Evolutionary conservation across 2,888 invertebrate genomes (phyloP), one percentile per base, ranked within the genome.

Genomic region (Quadroppia sp.): DNA sequence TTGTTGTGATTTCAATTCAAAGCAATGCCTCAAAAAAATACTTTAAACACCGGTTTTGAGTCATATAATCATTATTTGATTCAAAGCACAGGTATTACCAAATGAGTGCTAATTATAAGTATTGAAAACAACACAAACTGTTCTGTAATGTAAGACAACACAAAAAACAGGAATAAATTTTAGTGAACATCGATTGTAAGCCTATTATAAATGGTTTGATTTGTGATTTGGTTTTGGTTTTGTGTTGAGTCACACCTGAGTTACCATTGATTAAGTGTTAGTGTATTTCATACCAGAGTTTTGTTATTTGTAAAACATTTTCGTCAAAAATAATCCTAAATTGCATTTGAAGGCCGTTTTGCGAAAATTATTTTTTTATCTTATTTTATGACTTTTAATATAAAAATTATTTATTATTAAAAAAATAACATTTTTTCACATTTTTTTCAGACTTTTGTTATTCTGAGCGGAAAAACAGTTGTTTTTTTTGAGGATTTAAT

Each of bases 261-360:
- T 67, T 61, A 67, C 40, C 67, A 40, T 67, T 67, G 67, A 67
- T 67, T 67, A 67, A n/a, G 6, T n/a, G 36, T 36, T 64, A 23
- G 15, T 48, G 3, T 15, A 4, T 17, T n/a, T 48, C 4, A 9
- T n/a, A 9, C 15, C n/a, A 48, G 28, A 59, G n/a, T 59, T 28
- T 7, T 30, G 15, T 59, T 32, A 28, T 30, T 48, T 40, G 36
- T 40, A 40, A 9, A 67, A 20, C 56, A 56, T n/a, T 20, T 56
- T 13, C 42, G 17, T 32, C 61, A 3, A 61, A 61, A n/a, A 32
- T n/a, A 61, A 32, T 25, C 13, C 28, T 32, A 61, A 61, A 61
- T 61, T 61, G 15, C 32, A 32, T 32, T 20, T 61, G 61, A 61
- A 61, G 61, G 61, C 61, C 61, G 13, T 32, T 61, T 61, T 32